Conservation (phyloP, 2,113 vertebrate genomes). For the Podocnemis expansa region DNA sequence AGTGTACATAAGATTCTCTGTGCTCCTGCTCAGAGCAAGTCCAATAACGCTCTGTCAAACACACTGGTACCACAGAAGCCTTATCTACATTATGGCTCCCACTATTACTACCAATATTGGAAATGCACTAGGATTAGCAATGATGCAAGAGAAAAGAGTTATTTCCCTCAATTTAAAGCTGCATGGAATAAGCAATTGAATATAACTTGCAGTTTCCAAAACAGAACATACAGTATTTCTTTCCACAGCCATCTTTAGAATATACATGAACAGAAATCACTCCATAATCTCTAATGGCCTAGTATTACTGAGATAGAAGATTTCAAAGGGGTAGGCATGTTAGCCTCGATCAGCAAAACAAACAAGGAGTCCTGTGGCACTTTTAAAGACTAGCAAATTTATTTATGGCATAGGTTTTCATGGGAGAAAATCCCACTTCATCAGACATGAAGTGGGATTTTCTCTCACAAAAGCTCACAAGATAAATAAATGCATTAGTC, state of each 20-base stretch:
- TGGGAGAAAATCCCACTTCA: no score
- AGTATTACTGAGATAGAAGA: neutral
- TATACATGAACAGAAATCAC: neutral
- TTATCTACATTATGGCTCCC: neutral
- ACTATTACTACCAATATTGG: neutral
- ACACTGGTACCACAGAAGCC: neutral
- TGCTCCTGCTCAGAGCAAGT: neutral
- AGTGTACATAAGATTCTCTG: neutral
- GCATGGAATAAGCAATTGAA: neutral
- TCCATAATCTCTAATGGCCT: neutral
- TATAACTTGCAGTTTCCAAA: neutral
- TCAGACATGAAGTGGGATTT: no score
- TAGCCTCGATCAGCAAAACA: no score
- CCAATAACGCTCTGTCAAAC: neutral
- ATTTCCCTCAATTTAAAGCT: neutral
- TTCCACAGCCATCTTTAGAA: neutral
- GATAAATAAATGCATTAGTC: no score
- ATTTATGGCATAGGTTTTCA: no score
- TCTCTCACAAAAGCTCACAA: no score
- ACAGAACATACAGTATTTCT: rapidly evolving
- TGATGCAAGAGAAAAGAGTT: neutral
- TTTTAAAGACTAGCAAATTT: no score
- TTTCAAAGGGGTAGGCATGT: no score
- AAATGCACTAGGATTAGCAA: neutral
- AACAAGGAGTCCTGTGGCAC: no score